Percentiles rank a stretch among this genome's conserved stretches.
Evolutionary conservation across 92 coral and sea anemone species (phyloP).

Genomic region (Muricea muricata): DNA sequence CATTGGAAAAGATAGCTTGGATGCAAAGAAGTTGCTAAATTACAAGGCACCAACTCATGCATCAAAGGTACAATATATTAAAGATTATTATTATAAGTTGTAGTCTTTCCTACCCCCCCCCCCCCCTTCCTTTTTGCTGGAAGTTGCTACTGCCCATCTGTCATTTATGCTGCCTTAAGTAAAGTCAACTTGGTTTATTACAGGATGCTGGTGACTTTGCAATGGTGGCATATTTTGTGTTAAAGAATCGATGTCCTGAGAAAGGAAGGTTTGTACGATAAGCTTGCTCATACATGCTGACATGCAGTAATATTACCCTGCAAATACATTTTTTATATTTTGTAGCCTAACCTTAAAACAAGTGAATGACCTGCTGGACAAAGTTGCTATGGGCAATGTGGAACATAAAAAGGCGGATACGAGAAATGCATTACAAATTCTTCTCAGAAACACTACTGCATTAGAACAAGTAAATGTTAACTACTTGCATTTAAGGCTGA

Average conservation of each 20-base stretch:
- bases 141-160: too few species aligned
- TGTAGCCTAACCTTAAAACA: slow-evolving; percentile 75
- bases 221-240: slow-evolving; percentile 97
- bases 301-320: too few species aligned
- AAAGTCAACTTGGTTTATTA: too few species aligned
- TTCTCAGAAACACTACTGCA: slow-evolving; percentile 91
- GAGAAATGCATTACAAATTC: slow-evolving; percentile 78
- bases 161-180: too few species aligned
- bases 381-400: slow-evolving; percentile 85
- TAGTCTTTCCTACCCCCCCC: too few species aligned
- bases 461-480: slow-evolving; percentile 94
- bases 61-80: too few species aligned
- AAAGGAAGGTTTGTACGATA: slow-evolving; percentile 76
- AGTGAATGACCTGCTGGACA: slow-evolving; percentile 82
- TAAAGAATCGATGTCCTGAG: slow-evolving; percentile 86
- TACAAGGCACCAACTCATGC: slow-evolving; percentile 88
- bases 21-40: slow-evolving; percentile 89
- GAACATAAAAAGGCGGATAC: slow-evolving; percentile 82
- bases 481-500: too few species aligned
- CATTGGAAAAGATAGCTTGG: slow-evolving; percentile 88
- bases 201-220: slow-evolving; percentile 99
- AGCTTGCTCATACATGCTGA: neutral
- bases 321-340: too few species aligned
- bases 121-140: too few species aligned
- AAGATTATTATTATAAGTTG: too few species aligned